A percentile compares a stretch with the other conserved stretches of the same genome.
phyloP scores from a whole-genome alignment of 2,113 vertebrate genomes.

The Brachirus orientalis region DNA sequence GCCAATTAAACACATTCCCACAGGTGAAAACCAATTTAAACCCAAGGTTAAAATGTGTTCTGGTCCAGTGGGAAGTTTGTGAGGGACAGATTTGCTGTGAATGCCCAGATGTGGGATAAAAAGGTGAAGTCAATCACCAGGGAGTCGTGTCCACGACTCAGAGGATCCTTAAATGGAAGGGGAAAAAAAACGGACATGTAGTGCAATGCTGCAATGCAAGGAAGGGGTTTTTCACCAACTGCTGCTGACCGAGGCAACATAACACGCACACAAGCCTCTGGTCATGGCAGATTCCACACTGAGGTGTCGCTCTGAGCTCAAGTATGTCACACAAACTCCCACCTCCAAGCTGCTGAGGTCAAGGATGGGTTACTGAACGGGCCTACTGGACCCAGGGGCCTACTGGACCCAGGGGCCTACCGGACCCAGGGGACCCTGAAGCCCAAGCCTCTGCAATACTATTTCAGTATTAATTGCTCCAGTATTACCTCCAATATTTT shows the following conservation, averaged over 20 bases:
- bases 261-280: not conserved
- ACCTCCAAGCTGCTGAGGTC: not conserved
- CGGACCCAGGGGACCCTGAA: too few species aligned
- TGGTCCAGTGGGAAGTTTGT: not conserved
- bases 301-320: not conserved
- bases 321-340: not conserved
- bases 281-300: constrained; percentile 12
- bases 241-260: not conserved
- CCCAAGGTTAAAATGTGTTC: not conserved
- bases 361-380: too few species aligned
- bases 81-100: not conserved
- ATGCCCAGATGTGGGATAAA: not conserved
- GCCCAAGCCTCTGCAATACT: too few species aligned
- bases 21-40: not conserved
- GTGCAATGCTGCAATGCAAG: not conserved
- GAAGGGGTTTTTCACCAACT: not conserved
- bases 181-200: not conserved
- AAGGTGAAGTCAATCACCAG: not conserved
- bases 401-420: too few species aligned
- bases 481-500: too few species aligned
- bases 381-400: too few species aligned
- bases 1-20: too few species aligned
- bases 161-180: not conserved
- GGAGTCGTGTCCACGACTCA: not conserved
- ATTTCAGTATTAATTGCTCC: too few species aligned